Percentiles rank a stretch among this genome's conserved stretches.
Conservation (phyloP, 2,113 vertebrate species). For the Grammomys surdaster region DNA sequence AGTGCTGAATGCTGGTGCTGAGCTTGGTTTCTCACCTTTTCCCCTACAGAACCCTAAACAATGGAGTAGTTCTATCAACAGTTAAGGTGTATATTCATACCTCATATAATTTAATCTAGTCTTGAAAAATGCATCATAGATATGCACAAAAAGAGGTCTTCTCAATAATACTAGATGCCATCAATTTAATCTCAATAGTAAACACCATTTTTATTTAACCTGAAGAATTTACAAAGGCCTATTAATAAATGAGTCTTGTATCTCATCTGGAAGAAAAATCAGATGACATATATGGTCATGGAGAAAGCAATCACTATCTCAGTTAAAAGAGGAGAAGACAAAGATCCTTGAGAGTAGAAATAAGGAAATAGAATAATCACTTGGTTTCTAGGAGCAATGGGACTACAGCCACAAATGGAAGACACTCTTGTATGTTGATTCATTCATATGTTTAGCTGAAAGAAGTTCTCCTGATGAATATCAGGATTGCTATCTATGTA, state of each 20-base stretch:
- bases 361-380: neutral
- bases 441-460: neutral
- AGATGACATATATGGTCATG: neutral
- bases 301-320: neutral
- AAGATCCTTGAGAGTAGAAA: neutral
- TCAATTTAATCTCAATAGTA: neutral
- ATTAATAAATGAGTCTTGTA: neutral
- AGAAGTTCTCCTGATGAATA: constrained; percentile 40
- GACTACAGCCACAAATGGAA: neutral
- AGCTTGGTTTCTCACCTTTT: neutral
- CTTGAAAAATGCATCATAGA: neutral
- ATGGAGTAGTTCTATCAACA: neutral
- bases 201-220: neutral
- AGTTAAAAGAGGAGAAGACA: neutral
- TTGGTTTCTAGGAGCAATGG: neutral
- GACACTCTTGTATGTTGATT: constrained; percentile 1
- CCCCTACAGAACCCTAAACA: too few species aligned
- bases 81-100: too few species aligned
- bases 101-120: neutral
- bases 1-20: too few species aligned
- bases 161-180: neutral
- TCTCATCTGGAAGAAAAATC: neutral
- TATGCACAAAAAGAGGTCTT: neutral
- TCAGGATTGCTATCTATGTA: constrained; percentile 1
- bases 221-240: neutral